These are phyloP conservation scores for Folsomia manolachei DNA, from an alignment of 2,888 invertebrate genomes.

Conservation along the genomic window DNA sequence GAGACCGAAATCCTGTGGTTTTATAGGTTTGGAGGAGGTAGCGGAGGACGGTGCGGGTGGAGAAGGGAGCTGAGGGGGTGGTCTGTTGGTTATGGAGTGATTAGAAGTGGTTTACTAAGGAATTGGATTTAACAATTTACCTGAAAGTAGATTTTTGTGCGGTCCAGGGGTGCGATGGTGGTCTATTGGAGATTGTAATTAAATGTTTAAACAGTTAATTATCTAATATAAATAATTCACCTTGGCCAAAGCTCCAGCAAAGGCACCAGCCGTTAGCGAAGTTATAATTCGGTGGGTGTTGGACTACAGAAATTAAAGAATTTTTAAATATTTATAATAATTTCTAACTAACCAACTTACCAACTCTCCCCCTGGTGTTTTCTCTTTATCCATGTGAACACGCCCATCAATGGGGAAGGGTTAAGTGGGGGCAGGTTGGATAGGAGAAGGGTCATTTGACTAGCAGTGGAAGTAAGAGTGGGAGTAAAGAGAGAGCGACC, in stretches of 20 bases:
- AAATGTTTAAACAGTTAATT: no score
- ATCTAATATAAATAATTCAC: no score
- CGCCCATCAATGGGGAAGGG: no score
- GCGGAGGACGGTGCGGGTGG: constrained; percentile 66
- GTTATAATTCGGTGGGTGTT: constrained; percentile 63
- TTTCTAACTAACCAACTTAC: neutral
- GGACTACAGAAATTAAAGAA: neutral
- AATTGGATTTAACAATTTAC: constrained; percentile 55
- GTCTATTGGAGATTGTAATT: no score
- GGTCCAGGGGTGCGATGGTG: constrained; percentile 91
- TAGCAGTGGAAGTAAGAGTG: no score
- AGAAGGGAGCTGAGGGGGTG: constrained; percentile 58
- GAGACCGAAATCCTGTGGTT: constrained; percentile 73
- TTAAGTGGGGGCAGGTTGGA: neutral
- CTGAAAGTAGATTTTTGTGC: constrained; percentile 98
- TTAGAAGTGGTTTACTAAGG: no score
- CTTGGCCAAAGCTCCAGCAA: constrained; percentile 94
- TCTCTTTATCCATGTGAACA: neutral
- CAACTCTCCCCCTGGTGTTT: neutral
- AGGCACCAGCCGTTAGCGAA: constrained; percentile 84
- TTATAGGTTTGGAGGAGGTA: constrained; percentile 69
- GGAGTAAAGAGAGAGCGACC: no score
- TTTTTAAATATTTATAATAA: neutral
- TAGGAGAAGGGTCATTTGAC: neutral
- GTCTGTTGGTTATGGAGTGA: constrained; percentile 21